Base-by-base conservation (phyloP, 1,140 invertebrate genomes). In the Drosophila murphyi region DNA sequence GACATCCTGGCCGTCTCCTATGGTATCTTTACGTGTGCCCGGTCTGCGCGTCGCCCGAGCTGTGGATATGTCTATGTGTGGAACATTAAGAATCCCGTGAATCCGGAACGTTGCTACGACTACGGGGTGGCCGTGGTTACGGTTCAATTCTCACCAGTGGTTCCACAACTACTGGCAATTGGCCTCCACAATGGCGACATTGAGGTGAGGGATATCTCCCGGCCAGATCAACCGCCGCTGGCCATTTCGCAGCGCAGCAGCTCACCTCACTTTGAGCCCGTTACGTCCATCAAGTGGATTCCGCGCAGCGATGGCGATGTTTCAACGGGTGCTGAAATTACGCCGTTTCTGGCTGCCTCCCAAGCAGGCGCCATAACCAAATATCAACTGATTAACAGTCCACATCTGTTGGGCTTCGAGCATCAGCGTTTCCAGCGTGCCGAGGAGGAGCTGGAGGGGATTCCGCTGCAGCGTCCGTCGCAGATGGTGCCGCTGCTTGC, bases 51-150 rank as follows among this genome's bases (percentile, higher is more conserved):
- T 8, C 6, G 50, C 12, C 51, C 73, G 0, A 52, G 73, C 0
- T 62, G 20, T 35, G 75, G 82, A 7, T 63, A 60, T 43, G 93
- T 98, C 1, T 94, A 96, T 51, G 93, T 97, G 71, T 98, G 96
- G 96, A 95, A 94, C 72, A 95, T 97, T 0, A 98, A 98, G 93
- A 98, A 98, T 92, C 97, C 97, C 0, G 95, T 95, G 6, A 95
- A 96, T 80, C 97, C 97, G 0, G 97, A 97, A 89, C 94, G 95
- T 74, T 82, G 94, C 0, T 97, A 95, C 82, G 68, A 92, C 5
- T 97, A 97, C 71, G 83, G 95, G 7, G 94, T 94, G 75, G 94
- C 96, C 0, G 94, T 98, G 0, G 96, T 96, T 28, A 94, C 95
- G 43, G 91, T 98, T 2, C 94, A 96, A 56, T 97, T 97, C 93